These are phyloP conservation scores for Artibeus jamaicensis DNA, from an alignment of 2,797 vertebrate species.

Conservation along the genomic window DNA sequence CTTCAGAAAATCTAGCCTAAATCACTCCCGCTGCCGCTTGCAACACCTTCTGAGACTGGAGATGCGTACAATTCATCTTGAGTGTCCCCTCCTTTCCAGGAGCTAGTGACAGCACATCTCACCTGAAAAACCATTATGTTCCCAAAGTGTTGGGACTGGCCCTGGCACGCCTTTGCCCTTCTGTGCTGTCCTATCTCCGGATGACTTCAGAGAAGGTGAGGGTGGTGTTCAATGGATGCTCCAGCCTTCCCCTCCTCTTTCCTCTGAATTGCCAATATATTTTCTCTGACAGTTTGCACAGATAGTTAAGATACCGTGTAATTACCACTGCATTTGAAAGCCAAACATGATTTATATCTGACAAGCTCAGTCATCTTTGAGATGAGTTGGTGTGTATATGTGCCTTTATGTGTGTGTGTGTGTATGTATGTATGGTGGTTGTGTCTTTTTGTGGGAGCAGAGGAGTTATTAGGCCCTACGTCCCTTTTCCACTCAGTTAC, in stretches of 20 bases:
- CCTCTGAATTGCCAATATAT: constrained; percentile 82
- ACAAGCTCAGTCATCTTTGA: constrained; percentile 83
- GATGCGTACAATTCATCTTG: background rate
- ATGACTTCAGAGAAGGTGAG: constrained; percentile 82
- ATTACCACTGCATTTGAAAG: constrained; percentile 85
- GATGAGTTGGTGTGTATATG: constrained; percentile 51
- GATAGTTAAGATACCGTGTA: constrained; percentile 85
- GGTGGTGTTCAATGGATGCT: constrained; percentile 61
- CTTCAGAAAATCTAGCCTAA: constrained; percentile 24
- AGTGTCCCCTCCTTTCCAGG: constrained; percentile 38
- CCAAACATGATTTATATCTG: constrained; percentile 84
- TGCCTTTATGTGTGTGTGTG: background rate
- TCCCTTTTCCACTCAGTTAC: background rate
- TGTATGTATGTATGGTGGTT: background rate
- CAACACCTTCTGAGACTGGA: background rate
- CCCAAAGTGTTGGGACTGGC: constrained; percentile 77
- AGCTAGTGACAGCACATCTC: constrained; percentile 67
- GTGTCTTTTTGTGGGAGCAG: constrained; percentile 35
- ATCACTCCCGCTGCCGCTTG: constrained; percentile 21
- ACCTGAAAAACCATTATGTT: constrained; percentile 81
- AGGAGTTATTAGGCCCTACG: background rate
- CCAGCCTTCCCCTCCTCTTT: constrained; percentile 57
- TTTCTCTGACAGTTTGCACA: constrained; percentile 85
- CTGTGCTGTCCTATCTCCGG: constrained; percentile 75
- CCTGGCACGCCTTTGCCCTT: constrained; percentile 78